Percentiles rank a stretch among this genome's conserved stretches.
phyloP scores from a whole-genome alignment of 2,797 vertebrate genomes.

The Chanos chanos region DNA sequence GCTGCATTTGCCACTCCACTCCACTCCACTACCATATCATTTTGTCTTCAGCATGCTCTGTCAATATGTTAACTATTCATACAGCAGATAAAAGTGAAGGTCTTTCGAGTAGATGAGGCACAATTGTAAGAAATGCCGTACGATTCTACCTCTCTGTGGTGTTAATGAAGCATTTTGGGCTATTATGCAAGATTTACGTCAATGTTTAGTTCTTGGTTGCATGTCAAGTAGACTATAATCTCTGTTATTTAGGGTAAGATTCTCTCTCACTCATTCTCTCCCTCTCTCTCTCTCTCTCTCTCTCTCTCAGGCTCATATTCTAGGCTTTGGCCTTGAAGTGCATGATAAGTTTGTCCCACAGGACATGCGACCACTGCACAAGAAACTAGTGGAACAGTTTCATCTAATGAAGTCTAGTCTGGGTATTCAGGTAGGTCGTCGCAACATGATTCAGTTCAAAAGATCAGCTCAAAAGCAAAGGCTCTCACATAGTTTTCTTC shows the following conservation, averaged over 20 bases:
- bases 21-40: too few relatives aligned
- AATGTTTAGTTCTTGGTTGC: neutral
- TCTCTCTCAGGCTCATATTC: conserved; percentile 84
- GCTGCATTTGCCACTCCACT: too few relatives aligned
- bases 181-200: neutral
- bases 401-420: conserved; percentile 97
- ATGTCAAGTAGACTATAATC: neutral
- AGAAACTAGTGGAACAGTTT: conserved; percentile 97
- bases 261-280: neutral
- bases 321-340: conserved; percentile 92
- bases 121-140: too few relatives aligned
- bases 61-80: too few relatives aligned
- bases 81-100: too few relatives aligned
- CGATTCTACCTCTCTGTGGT: too few relatives aligned
- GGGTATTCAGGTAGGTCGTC: conserved; percentile 87
- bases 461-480: too few relatives aligned
- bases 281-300: neutral
- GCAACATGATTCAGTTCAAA: too few relatives aligned
- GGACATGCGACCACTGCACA: conserved; percentile 96
- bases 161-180: too few relatives aligned
- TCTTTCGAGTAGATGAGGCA: too few relatives aligned
- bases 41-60: too few relatives aligned
- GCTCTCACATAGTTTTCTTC: too few relatives aligned
- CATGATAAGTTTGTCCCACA: conserved; percentile 97
- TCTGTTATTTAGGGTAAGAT: neutral